phyloP scores from a whole-genome alignment of 2,797 vertebrate genomes.

The Squalus acanthias region DNA sequence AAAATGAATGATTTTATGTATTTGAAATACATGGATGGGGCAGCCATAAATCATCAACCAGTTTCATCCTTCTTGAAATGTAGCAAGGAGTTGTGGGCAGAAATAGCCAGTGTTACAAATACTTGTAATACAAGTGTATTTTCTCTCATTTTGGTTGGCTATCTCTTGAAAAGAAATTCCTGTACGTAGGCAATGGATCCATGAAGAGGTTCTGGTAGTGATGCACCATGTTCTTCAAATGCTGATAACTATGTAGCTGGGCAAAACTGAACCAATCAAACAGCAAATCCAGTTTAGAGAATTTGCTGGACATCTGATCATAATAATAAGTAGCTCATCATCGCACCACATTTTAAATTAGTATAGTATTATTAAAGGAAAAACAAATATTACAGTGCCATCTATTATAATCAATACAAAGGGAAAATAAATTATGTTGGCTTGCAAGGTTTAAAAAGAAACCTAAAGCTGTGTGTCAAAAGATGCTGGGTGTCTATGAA shows the following conservation, averaged over 20 bases:
- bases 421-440: not conserved
- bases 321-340: not conserved
- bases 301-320: not conserved
- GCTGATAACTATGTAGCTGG: not conserved
- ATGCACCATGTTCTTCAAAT: not conserved
- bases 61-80: not conserved
- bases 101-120: not conserved
- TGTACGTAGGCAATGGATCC: not conserved
- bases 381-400: not conserved
- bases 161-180: not conserved
- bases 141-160: not conserved
- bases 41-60: too few species aligned
- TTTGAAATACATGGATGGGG: too few species aligned
- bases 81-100: not conserved
- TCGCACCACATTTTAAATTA: not conserved
- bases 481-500: constrained; percentile 45
- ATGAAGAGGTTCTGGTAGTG: not conserved
- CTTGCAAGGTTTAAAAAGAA: constrained; percentile 39
- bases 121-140: not conserved
- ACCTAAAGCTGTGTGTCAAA: constrained; percentile 48
- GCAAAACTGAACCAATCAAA: not conserved
- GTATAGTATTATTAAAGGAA: not conserved
- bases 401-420: not conserved
- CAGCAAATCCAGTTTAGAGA: not conserved
- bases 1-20: too few species aligned